Evolutionary conservation across 2,797 vertebrate genomes (phyloP), one percentile per base, ranked within the genome.

Genomic region (Protosalanx chinensis): DNA sequence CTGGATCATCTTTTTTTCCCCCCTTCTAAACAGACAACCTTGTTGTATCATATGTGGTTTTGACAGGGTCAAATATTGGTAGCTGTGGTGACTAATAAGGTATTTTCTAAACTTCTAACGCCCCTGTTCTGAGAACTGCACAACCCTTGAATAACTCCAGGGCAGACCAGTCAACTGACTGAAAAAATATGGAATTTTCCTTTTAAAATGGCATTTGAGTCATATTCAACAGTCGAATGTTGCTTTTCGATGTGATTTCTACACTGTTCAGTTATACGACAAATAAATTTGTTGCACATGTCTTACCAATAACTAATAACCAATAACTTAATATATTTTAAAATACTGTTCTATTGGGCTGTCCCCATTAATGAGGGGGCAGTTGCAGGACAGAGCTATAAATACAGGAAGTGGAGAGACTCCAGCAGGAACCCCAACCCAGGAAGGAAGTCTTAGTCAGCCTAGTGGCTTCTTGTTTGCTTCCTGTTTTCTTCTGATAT

Each of bases 381-480:
- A 46, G 10, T 12, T 46, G 13, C 41, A 46, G 41, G 41, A 46
- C 41, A 46, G 37, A 41, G 37, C 37, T 41, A 41, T 41, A 41
- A 1, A 41, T 41, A 41, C 6, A 41, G 41, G 10, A 46, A 46
- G 10, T 46, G 41, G 12, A 46, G 8, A 41, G 51, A 18, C 18
- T 53, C 16, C 71, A 72, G 76, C 72, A 73, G 74, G 66, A 71
- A 67, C 73, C 68, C 74, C 79, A 77, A 77, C 37, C 37, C 76
- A 75, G 86, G 81, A 86, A 78, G 82, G 86, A 89, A 87, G 82
- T 82, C 71, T 56, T 84, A 74, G 74, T 79, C 83, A 79, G 71
- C 79, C 80, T 82, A 82, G 82, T 80, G 30, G 85, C 87, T 88
- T 90, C 88, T 89, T 88, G 88, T 88, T 89, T 88, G 77, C 70